Base-by-base conservation (phyloP, 2,113 vertebrate genomes). In the Rhinolophus sinicus region DNA sequence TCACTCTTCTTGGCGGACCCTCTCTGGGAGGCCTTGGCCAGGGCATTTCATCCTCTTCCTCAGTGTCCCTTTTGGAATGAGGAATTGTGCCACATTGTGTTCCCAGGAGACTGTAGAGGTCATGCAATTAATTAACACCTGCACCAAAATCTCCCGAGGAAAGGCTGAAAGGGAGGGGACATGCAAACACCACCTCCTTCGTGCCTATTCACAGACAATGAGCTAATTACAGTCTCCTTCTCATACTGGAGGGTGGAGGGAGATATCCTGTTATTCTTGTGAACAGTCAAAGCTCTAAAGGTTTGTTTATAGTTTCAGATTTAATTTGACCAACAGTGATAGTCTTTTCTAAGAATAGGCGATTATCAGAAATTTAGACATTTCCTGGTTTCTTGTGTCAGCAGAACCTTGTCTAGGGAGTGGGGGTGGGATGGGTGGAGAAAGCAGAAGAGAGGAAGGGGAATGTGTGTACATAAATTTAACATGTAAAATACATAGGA, bases 331-430 rank as follows among this genome's bases (percentile, higher is more conserved):
- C 12, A 22, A 81, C 89, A 88, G 89, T 9, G 1, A 4, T 69
- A 47, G 65, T 85, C 75, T 95, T 84, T 90, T 85, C 95, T 94
- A 95, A 97, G 97, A 97, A 95, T 96, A 95, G 90, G 92, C 83
- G 38, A 47, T 95, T 96, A 95, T 97, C 97, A 97, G 95, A 96
- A 91, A 95, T 96, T 80, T 60, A 72, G 96, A 90, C 96, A 97
- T 96, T 76, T 60, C 50, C 89, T 90, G 58, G 86, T 92, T 89
- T 90, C 95, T 82, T 69, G 35, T 92, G 97, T 97, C 96, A 97
- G 93, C 47, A 78, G 90, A 95, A n/a, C 67, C 88, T 82, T n/a
- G 24, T 38, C 47, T 82, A 24, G 80, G 54, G n/a, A 91, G 24
- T 19, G 18, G 30, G 60, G 56, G 26, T 60, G 56, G 50, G 21